phyloP scores from a whole-genome alignment of 2,113 vertebrate species.

The Clinocottus analis region DNA sequence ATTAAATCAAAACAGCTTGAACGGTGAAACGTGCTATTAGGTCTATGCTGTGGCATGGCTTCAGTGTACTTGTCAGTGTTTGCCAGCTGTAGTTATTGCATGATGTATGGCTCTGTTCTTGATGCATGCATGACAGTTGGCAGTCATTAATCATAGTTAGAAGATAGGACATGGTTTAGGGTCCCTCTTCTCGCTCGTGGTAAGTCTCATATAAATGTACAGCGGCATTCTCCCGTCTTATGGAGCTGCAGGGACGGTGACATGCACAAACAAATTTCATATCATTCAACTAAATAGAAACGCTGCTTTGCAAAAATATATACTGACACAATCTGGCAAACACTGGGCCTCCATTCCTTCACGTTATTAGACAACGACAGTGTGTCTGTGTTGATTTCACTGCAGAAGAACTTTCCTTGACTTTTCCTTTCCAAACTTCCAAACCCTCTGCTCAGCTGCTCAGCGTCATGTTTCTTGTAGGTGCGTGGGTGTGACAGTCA shows the following conservation, averaged over 20 bases:
- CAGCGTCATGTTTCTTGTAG: conserved; percentile 46
- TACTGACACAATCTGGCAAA: conserved; percentile 11
- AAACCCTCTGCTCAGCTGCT: conserved; percentile 42
- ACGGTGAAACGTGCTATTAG: conserved; percentile 56
- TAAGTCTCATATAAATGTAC: conserved; percentile 51
- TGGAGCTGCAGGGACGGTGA: conserved; percentile 29
- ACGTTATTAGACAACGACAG: not conserved
- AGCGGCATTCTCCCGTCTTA: conserved; percentile 3
- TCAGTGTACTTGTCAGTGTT: conserved; percentile 75
- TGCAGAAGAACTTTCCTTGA: conserved; percentile 13
- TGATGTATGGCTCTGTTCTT: conserved; percentile 77
- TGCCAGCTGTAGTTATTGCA: conserved; percentile 79
- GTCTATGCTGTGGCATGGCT: conserved; percentile 55
- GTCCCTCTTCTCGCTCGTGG: conserved; percentile 24
- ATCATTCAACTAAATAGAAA: conserved; percentile 17
- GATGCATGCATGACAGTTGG: conserved; percentile 79
- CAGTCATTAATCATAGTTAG: conserved; percentile 82
- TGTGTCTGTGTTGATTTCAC: conserved; percentile 8
- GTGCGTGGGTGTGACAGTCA: conserved; percentile 54
- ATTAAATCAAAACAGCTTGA: conserved; percentile 71
- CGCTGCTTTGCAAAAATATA: conserved; percentile 4
- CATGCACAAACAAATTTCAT: conserved; percentile 52
- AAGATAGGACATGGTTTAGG: conserved; percentile 72
- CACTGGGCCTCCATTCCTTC: not conserved
- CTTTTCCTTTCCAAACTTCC: conserved; percentile 33